Base-by-base conservation (phyloP, 53 echinoderm and acorn worm genomes). In the Mesocentrotus franciscanus region DNA sequence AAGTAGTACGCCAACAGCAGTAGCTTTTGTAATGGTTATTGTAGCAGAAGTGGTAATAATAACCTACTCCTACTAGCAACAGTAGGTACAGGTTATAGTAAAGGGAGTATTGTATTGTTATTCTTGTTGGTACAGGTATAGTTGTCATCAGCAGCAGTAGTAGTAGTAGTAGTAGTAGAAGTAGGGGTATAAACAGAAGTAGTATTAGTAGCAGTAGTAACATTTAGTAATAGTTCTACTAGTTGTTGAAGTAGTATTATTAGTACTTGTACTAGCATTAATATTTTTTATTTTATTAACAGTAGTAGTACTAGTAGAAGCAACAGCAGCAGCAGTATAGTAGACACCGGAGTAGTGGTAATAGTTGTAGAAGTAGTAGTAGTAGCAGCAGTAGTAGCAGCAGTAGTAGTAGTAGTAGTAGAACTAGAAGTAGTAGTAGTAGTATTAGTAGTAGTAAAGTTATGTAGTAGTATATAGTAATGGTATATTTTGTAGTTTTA, bases 371-470 rank as follows among this genome's bases (percentile, higher is more conserved):
- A 13, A 90, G 59, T 33, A 60, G 62, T 32, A 90, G 59, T 61
- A 90, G 90, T 90, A 90, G 90, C 27, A 90, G 26, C 8, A 90
- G 59, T 90, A 90, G 61, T 0, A 61, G 90, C 55, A 17, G 57
- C 2, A 78, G 87, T 18, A 87, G 87, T 1, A 87, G 87, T 55
- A 87, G 8, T 29, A 61, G 59, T 61, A 90, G 62, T 61, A 62
- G 90, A 32, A 62, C 62, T 61, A 61, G 64, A 61, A 90, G 62
- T 90, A 90, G 61, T 60, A 61, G 90, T 10, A 90, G 90, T 60
- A 90, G 90, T 90, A 90, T 5, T 60, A 90, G 29, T 90, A 90
- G 90, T 90, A 61, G 90, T 61, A 90, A 60, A 61, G 90, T 90
- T 55, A 7, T 71, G 56, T 17, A 85, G 56, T 56, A 57, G 15